Conservation (phyloP, 2,797 vertebrate genomes). For the Rachycentron canadum region DNA sequence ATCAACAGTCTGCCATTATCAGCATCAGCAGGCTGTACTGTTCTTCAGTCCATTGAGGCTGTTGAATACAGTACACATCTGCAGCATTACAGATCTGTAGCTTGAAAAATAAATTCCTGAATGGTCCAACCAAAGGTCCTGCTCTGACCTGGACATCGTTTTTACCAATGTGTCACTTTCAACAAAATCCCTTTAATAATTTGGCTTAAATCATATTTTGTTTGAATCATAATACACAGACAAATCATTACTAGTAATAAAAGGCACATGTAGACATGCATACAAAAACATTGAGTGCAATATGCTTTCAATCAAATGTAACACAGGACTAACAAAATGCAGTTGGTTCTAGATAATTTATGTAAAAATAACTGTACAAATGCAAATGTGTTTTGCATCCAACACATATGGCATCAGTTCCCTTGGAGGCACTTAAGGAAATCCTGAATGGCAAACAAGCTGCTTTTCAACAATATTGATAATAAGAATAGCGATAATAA, state of each 20-base stretch:
- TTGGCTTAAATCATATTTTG: neutral
- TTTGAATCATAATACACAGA: neutral
- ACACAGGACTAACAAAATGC: neutral
- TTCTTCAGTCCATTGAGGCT: conserved; percentile 18
- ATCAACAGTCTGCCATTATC: conserved; percentile 26
- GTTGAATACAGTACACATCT: conserved; percentile 5
- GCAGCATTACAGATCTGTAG: conserved; percentile 1
- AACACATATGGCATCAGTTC: neutral
- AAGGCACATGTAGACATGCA: neutral
- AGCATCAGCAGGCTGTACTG: conserved; percentile 4
- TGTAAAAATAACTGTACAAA: neutral
- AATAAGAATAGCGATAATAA: neutral
- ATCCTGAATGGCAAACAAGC: conserved; percentile 1
- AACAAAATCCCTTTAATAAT: neutral
- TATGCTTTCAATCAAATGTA: neutral
- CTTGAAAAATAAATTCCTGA: conserved; percentile 1
- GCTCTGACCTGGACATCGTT: neutral
- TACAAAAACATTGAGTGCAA: conserved; percentile 1
- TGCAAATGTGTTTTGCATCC: neutral
- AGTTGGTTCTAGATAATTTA: neutral
- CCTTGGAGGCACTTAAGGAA: neutral
- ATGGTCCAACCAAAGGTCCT: neutral
- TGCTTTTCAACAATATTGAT: neutral
- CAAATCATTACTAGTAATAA: conserved; percentile 1
- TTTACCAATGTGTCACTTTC: conserved; percentile 11